phyloP scores from a whole-genome alignment of 2,797 vertebrate species.

The Xenops minutus region DNA sequence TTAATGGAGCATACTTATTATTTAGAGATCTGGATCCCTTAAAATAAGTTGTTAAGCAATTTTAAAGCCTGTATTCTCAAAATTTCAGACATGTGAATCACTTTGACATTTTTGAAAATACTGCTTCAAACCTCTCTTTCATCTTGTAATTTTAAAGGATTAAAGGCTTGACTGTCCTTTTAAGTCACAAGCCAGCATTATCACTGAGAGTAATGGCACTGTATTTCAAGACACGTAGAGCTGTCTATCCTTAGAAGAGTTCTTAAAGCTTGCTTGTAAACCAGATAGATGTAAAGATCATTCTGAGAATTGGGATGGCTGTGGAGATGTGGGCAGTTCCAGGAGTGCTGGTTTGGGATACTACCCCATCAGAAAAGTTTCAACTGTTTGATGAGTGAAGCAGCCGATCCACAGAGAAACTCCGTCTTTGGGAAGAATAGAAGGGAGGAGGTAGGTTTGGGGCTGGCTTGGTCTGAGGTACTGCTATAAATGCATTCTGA shows the following conservation, averaged over 20 bases:
- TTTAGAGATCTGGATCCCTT: slow-evolving; percentile 17
- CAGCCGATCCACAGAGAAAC: neutral
- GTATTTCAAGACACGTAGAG: neutral
- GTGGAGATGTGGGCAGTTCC: neutral
- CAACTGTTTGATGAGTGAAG: neutral
- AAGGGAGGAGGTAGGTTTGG: neutral
- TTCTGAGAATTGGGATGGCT: neutral
- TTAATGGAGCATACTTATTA: neutral
- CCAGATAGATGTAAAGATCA: neutral
- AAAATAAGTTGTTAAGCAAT: slow-evolving; percentile 26
- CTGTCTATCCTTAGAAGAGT: neutral
- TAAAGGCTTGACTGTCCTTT: slow-evolving; percentile 48
- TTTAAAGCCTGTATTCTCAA: slow-evolving; percentile 8
- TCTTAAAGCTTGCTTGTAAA: neutral
- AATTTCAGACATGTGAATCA: slow-evolving; percentile 6
- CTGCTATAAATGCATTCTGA: too few relatives aligned
- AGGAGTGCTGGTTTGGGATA: neutral
- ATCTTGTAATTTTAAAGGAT: slow-evolving; percentile 44
- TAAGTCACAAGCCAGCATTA: slow-evolving; percentile 14
- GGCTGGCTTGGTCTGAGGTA: neutral
- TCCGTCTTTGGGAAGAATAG: neutral
- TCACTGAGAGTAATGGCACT: neutral
- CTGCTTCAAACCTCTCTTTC: slow-evolving; percentile 31
- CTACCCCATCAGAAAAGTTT: fast-evolving
- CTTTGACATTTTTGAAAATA: slow-evolving; percentile 14